These are phyloP conservation scores for Sepiola atlantica DNA, from an alignment of 2,888 invertebrate genomes.

Conservation along the genomic window DNA sequence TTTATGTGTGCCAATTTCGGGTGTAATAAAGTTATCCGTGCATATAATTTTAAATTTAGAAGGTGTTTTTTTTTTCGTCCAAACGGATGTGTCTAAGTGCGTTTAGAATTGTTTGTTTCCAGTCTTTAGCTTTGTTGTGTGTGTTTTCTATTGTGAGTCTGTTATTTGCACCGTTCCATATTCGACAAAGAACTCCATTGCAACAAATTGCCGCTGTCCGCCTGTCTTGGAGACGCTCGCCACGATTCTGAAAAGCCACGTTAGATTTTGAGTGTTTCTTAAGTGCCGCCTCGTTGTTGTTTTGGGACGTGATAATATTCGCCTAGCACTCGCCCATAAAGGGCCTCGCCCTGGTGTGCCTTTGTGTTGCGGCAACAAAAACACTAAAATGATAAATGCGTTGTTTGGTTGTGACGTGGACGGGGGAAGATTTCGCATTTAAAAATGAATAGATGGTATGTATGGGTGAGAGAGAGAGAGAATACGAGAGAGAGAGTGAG, in stretches of 20 bases:
- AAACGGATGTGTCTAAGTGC: neutral
- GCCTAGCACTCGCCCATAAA: neutral
- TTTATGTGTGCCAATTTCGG: neutral
- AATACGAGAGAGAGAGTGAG: too few relatives aligned
- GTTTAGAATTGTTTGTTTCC: neutral
- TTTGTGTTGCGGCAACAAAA: neutral
- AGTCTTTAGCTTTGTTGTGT: neutral
- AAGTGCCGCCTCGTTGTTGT: neutral
- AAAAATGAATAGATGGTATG: neutral
- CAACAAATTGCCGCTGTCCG: neutral
- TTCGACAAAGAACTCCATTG: neutral
- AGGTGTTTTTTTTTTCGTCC: neutral
- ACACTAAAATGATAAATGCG: neutral
- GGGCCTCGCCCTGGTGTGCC: neutral
- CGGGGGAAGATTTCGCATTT: neutral
- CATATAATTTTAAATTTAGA: neutral
- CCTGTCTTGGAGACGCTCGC: neutral
- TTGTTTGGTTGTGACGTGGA: neutral
- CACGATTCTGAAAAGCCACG: neutral
- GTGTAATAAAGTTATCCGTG: too few relatives aligned
- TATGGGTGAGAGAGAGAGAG: too few relatives aligned
- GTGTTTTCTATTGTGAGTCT: neutral
- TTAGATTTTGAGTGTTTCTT: slow-evolving; percentile 10
- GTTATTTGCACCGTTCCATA: neutral
- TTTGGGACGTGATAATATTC: slow-evolving; percentile 12